These are phyloP conservation scores for Cecidostiba fungosa DNA, from an alignment of 2,888 invertebrate genomes.

Conservation along the genomic window DNA sequence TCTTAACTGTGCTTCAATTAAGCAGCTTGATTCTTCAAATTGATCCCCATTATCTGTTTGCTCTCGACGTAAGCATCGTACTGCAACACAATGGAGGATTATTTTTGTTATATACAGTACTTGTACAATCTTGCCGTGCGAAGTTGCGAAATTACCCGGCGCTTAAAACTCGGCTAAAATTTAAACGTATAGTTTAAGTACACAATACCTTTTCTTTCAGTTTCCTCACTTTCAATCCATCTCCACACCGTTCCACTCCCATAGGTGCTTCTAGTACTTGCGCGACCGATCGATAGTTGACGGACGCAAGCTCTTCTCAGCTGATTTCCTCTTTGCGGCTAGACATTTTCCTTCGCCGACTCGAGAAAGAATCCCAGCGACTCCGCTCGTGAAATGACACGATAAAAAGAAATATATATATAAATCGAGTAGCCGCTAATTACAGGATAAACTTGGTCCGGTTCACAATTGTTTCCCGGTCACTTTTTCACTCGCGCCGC, in stretches of 20 bases:
- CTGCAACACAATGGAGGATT: constrained; percentile 36
- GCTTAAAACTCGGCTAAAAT: background rate
- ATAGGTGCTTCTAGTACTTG: constrained; percentile 6
- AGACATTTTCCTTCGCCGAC: background rate
- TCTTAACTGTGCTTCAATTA: constrained; percentile 17
- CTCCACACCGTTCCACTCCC: background rate
- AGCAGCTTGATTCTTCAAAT: constrained; percentile 18
- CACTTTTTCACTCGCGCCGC: background rate
- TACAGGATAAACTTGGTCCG: background rate
- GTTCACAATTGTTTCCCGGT: background rate
- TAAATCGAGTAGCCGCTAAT: too few relatives aligned
- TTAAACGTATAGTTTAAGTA: too few relatives aligned
- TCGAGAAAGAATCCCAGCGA: background rate
- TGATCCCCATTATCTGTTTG: constrained; percentile 8
- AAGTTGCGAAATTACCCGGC: too few relatives aligned
- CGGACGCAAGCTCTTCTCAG: constrained; percentile 39
- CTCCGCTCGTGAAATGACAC: background rate
- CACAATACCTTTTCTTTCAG: constrained; percentile 24
- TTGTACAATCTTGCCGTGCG: too few relatives aligned
- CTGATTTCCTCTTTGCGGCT: background rate
- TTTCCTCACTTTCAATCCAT: background rate
- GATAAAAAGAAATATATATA: too few relatives aligned
- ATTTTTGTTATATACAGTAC: background rate
- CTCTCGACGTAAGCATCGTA: background rate
- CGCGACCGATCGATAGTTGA: constrained; percentile 40